Percentiles rank a stretch among this genome's conserved stretches.
Evolutionary conservation across 2,113 vertebrate genomes (phyloP).

Genomic region (Piprites chloris): DNA sequence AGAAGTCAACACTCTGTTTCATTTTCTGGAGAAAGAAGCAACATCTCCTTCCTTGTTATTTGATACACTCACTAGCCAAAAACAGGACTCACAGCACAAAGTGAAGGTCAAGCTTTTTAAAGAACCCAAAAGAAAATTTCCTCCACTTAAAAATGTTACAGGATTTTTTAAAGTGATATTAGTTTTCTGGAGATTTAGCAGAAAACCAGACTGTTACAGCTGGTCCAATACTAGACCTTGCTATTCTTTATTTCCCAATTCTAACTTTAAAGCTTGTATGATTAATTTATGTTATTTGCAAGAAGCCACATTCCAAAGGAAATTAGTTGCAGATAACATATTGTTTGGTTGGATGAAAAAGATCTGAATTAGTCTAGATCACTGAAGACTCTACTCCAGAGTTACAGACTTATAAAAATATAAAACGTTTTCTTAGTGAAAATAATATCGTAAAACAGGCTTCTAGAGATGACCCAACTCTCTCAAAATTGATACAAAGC

Average conservation of each 20-base stretch:
- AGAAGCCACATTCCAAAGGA: neutral
- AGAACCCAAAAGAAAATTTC: neutral
- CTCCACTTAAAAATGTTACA: neutral
- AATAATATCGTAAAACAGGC: neutral
- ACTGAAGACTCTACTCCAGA: neutral
- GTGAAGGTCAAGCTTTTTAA: neutral
- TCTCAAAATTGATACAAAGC: slow-evolving; percentile 16
- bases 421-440: neutral
- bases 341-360: neutral
- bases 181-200: neutral
- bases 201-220: neutral
- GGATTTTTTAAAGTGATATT: neutral
- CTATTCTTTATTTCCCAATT: neutral
- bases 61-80: neutral
- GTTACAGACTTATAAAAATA: neutral
- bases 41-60: neutral
- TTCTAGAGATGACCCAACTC: neutral
- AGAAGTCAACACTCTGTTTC: neutral
- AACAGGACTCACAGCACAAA: neutral
- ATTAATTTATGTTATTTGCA: neutral
- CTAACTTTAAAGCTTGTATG: neutral
- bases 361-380: neutral
- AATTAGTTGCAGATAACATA: neutral
- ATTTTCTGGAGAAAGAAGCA: neutral
- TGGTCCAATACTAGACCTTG: neutral